These are phyloP conservation scores for Pantelozetes paolii DNA, from an alignment of 2,888 invertebrate species.

Conservation along the genomic window DNA sequence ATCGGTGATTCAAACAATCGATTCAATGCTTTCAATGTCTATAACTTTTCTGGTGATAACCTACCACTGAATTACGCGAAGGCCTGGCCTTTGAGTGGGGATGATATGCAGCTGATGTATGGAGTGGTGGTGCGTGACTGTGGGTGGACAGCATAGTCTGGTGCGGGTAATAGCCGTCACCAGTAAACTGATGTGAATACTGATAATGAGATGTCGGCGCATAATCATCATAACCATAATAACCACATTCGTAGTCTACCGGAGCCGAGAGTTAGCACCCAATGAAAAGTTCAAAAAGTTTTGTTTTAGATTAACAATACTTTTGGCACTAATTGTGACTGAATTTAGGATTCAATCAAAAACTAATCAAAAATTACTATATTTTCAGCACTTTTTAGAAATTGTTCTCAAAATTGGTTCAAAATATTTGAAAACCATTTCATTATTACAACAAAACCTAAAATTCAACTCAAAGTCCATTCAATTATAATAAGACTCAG, in stretches of 20 bases:
- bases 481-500: conserved; percentile 13
- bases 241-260: conserved; percentile 32
- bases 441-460: background rate
- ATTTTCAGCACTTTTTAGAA: no score
- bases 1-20: conserved; percentile 14
- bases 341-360: background rate
- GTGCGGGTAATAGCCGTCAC: conserved; percentile 29
- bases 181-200: conserved; percentile 24
- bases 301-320: conserved; percentile 1
- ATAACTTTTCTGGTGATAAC: conserved; percentile 21
- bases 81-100: conserved; percentile 30
- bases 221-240: conserved; percentile 30
- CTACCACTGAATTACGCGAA: conserved; percentile 28
- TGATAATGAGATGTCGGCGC: conserved; percentile 21
- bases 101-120: conserved; percentile 4
- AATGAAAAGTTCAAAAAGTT: conserved; percentile 21
- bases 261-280: conserved; percentile 18
- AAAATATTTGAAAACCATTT: background rate
- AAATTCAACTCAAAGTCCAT: background rate
- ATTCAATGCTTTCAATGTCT: conserved; percentile 25
- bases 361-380: background rate
- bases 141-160: conserved; percentile 23
- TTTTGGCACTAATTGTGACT: background rate
- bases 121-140: conserved; percentile 2
- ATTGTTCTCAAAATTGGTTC: background rate